Percentiles rank a stretch among this genome's conserved stretches.
These are phyloP conservation scores for Chymomyza costata DNA, from an alignment of 1,140 invertebrate genomes.

Conservation along the genomic window DNA sequence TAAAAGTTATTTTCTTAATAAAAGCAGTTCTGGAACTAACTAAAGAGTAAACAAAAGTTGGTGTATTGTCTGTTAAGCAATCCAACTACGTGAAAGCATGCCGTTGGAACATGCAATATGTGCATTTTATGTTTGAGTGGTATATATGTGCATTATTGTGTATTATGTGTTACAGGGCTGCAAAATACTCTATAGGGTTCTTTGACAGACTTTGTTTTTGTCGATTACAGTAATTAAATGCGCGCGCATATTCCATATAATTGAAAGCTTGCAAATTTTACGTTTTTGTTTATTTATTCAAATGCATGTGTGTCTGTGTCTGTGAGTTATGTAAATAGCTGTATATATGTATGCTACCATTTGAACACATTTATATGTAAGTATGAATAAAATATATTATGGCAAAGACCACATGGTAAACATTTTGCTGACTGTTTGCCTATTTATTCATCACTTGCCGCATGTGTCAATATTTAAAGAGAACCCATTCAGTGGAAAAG, in stretches of 20 bases:
- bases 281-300: slow-evolving; percentile 8
- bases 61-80: too few species aligned
- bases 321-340: too few species aligned
- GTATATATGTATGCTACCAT: too few species aligned
- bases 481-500: too few species aligned
- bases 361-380: slow-evolving; percentile 1
- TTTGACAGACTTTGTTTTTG: background rate
- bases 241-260: slow-evolving; percentile 23
- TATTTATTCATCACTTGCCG: slow-evolving; percentile 5
- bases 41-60: too few species aligned
- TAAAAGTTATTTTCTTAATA: too few species aligned
- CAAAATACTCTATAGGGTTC: background rate
- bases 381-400: too few species aligned
- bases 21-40: too few species aligned
- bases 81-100: slow-evolving; percentile 33
- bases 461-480: too few species aligned
- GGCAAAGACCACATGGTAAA: slow-evolving; percentile 16
- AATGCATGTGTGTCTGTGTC: slow-evolving; percentile 8
- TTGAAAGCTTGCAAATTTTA: slow-evolving; percentile 26
- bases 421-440: slow-evolving; percentile 13
- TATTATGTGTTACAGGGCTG: background rate
- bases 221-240: slow-evolving; percentile 38
- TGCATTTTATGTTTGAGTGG: slow-evolving; percentile 35
- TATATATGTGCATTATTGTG: slow-evolving; percentile 30
- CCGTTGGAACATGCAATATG: slow-evolving; percentile 32